Evolutionary conservation across 2,888 invertebrate species (phyloP).

Genomic region (Ormyrus labotus): DNA sequence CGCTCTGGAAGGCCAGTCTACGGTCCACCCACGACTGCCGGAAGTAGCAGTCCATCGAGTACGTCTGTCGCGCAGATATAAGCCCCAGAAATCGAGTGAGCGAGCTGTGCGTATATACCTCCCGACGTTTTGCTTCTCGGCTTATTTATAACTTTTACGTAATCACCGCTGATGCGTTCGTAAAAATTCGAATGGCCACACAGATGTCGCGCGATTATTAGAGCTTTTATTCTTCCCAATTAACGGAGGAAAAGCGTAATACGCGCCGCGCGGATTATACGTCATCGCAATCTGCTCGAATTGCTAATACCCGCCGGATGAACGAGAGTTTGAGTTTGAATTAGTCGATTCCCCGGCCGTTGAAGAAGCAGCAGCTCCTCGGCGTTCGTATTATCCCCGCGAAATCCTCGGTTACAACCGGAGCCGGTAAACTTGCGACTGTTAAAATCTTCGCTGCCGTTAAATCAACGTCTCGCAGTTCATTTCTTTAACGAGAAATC

Average conservation of each 20-base stretch:
- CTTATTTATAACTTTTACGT: too few species aligned
- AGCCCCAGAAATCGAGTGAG: too few species aligned
- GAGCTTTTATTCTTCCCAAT: neutral
- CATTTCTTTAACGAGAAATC: too few species aligned
- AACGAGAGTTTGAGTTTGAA: constrained; percentile 11
- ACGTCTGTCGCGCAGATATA: constrained; percentile 79
- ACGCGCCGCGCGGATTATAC: neutral
- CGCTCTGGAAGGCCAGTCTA: constrained; percentile 83
- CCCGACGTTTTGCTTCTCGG: too few species aligned
- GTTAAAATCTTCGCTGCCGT: too few species aligned
- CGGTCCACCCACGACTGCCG: constrained; percentile 90
- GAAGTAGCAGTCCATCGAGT: constrained; percentile 92
- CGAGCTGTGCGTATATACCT: neutral
- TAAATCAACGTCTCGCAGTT: too few species aligned
- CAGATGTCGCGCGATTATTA: neutral
- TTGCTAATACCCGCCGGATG: constrained; percentile 9
- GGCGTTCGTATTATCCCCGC: too few species aligned
- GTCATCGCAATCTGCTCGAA: neutral
- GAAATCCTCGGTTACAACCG: too few species aligned
- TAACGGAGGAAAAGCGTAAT: constrained; percentile 1
- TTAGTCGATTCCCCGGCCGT: constrained; percentile 18
- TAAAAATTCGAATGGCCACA: neutral
- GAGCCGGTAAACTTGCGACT: too few species aligned
- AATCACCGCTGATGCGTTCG: too few species aligned
- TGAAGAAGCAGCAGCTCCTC: neutral